A percentile compares a stretch with the other conserved stretches of the same genome.
phyloP scores from a whole-genome alignment of 2,888 invertebrate species.

The Argyra leucocephala region DNA sequence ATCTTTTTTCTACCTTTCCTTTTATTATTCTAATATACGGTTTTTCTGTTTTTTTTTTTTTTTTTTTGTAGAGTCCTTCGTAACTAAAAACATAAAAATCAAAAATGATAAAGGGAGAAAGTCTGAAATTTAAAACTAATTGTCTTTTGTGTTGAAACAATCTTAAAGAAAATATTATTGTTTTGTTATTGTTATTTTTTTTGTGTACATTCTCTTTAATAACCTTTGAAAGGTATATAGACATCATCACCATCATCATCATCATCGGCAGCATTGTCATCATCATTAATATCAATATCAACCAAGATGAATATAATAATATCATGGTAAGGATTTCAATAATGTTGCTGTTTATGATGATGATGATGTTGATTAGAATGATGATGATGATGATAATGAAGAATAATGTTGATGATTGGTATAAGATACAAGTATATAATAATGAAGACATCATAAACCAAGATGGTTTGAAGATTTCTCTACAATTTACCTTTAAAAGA shows the following conservation, averaged over 20 bases:
- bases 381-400: not conserved
- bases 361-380: not conserved
- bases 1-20: too few species aligned
- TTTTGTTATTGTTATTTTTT: not conserved
- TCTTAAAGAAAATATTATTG: not conserved
- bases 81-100: not conserved
- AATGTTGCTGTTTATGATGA: not conserved
- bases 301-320: not conserved
- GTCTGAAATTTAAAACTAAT: not conserved
- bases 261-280: not conserved
- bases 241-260: not conserved
- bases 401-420: too few species aligned
- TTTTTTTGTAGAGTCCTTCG: too few species aligned
- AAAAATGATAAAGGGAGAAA: not conserved
- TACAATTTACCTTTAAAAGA: slow-evolving; percentile 1
- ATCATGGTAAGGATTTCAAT: not conserved
- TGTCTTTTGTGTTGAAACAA: not conserved
- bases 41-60: too few species aligned
- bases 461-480: not conserved
- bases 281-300: not conserved
- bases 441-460: too few species aligned
- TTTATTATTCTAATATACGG: too few species aligned
- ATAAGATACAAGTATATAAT: too few species aligned
- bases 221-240: not conserved
- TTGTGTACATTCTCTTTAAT: not conserved